A percentile compares a stretch with the other conserved stretches of the same genome.
Evolutionary conservation across 2,888 invertebrate species (phyloP).

Genomic region (Oligia latruncula): DNA sequence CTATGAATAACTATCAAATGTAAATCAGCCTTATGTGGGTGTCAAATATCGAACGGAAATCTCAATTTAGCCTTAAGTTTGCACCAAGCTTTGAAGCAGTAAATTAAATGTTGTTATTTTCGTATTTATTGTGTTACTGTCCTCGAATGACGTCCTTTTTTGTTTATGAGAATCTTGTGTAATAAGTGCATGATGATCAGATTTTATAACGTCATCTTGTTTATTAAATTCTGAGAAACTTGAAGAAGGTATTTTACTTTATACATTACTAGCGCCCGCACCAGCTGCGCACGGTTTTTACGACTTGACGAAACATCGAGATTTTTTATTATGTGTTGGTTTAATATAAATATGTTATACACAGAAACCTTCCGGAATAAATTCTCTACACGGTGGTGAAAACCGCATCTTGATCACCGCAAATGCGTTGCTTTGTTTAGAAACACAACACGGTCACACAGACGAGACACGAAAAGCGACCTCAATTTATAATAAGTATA

Average conservation of each 20-base stretch:
- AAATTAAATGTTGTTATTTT: constrained; percentile 34
- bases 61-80: constrained; percentile 68
- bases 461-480: background rate
- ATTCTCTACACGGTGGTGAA: background rate
- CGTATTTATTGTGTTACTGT: constrained; percentile 35
- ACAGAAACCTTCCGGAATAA: background rate
- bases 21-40: constrained; percentile 74
- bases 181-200: constrained; percentile 10
- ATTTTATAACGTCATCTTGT: constrained; percentile 16
- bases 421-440: background rate
- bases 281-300: background rate
- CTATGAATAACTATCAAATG: constrained; percentile 73
- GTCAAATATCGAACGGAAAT: constrained; percentile 70
- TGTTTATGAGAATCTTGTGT: constrained; percentile 9
- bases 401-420: background rate
- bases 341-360: background rate
- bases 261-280: background rate
- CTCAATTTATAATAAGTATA: background rate
- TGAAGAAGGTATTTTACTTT: background rate
- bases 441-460: background rate
- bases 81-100: constrained; percentile 37
- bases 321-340: background rate
- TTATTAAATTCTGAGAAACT: background rate
- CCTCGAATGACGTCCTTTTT: constrained; percentile 13
- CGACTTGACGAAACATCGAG: background rate